Evolutionary conservation across 2,888 invertebrate species (phyloP).

Genomic region (Drosophila pegasa): DNA sequence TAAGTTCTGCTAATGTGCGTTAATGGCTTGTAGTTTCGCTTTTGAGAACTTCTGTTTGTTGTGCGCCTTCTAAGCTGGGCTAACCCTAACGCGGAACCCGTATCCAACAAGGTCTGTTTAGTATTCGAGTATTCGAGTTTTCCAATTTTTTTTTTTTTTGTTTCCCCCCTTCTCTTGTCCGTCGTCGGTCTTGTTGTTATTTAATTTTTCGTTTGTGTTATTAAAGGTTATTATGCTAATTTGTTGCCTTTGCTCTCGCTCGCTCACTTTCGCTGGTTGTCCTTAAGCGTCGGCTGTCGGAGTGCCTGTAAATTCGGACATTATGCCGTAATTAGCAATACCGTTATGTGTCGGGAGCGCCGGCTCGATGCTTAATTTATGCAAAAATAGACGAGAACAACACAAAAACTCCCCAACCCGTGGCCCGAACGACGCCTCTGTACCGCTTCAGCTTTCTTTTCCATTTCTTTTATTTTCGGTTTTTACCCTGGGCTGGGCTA

Average conservation of each 20-base stretch:
- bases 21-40: conserved; percentile 76
- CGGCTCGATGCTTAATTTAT: conserved; percentile 72
- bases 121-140: conserved; percentile 44
- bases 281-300: conserved; percentile 14
- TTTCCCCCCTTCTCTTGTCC: conserved; percentile 11
- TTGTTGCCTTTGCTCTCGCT: conserved; percentile 48
- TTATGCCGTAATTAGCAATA: conserved; percentile 77
- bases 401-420: neutral
- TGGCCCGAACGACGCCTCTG: neutral
- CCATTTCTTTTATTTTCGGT: conserved; percentile 5
- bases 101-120: conserved; percentile 44
- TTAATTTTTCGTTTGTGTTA: conserved; percentile 80
- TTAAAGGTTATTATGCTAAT: conserved; percentile 81
- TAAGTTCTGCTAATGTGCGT: conserved; percentile 78
- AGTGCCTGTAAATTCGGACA: conserved; percentile 62
- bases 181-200: conserved; percentile 63
- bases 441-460: neutral
- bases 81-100: conserved; percentile 6
- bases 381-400: conserved; percentile 49
- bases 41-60: conserved; percentile 46
- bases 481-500: conserved; percentile 17
- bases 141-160: too few relatives aligned
- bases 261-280: neutral
- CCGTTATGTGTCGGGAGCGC: conserved; percentile 66
- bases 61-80: conserved; percentile 26